Evolutionary conservation across 2,797 vertebrate species (phyloP).

Genomic region (Chrysolophus pictus): DNA sequence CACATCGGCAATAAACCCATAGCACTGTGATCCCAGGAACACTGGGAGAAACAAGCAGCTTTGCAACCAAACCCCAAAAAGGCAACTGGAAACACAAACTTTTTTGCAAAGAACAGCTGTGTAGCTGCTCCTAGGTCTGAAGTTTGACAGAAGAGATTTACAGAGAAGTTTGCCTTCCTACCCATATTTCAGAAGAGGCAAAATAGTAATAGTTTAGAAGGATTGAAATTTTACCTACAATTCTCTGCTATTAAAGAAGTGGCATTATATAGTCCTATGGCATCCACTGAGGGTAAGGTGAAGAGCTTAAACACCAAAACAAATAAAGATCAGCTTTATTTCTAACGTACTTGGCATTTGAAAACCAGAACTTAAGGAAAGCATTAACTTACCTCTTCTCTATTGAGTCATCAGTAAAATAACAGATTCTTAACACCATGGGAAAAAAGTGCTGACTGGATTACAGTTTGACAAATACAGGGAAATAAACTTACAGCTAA

Average conservation of each 20-base stretch:
- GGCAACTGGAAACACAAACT: background rate
- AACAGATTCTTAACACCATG: background rate
- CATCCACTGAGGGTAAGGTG: background rate
- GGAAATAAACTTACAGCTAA: background rate
- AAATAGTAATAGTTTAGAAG: conserved; percentile 28
- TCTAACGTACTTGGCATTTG: background rate
- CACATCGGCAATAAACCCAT: background rate
- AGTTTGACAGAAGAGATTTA: conserved; percentile 17
- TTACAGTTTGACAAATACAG: conserved; percentile 1
- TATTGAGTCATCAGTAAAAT: background rate
- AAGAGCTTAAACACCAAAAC: background rate
- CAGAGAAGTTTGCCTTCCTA: background rate
- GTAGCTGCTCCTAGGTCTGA: background rate
- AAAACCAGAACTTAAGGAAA: background rate
- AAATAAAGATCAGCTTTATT: background rate
- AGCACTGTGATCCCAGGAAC: background rate
- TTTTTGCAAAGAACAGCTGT: background rate
- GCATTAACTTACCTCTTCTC: background rate
- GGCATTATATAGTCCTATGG: background rate
- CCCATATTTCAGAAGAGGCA: background rate
- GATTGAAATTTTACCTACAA: conserved; percentile 18
- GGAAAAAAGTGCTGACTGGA: background rate
- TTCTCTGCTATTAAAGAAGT: background rate
- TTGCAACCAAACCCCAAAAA: background rate
- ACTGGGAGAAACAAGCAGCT: background rate